Evolutionary conservation across 2,888 invertebrate species (phyloP), one percentile per base, ranked within the genome.

Genomic region (Sisyra nigra): DNA sequence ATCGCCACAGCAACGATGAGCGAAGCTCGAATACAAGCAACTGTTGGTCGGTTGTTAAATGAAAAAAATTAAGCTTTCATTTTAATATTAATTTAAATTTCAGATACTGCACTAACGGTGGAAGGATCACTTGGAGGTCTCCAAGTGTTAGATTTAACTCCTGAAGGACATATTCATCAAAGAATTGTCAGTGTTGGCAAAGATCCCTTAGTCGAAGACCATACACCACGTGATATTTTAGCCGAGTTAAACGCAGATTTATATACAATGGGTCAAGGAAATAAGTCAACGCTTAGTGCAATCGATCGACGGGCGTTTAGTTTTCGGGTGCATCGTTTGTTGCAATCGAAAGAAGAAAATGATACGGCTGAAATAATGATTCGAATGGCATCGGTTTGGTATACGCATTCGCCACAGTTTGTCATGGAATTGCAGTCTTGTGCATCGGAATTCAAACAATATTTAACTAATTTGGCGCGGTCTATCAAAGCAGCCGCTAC

Each of bases 1-100:
- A 86, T 94, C 47, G 92, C 92, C 45, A 94, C 93, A 0, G 88
- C 92, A 13, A 93, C 92, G 10, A 76, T 94, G 74, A 80, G 81
- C 47, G 87, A 87, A 58, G 92, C 93, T 1, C 78, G 80, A 60
- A 85, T 94, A 51, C 83, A 88, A 61, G 88, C 89, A 10, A 80
- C 80, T 3, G 62, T 88, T 38, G 80, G 85, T 65, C 57, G 68
- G 55, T 57, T 50, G 8, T 19, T n/a, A n/a, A n/a, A n/a, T n/a
- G n/a, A n/a, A n/a, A n/a, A n/a, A 8, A 8, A 30, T 9, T 30
- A 9, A 10, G 8, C 10, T 9, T 9, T 10, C 8, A 30, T 30
- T 30, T 8, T 30, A 30, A 30, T 24, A 24, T 24, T 5, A 24
- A 24, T 24, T 24, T 24, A 19, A 29, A 34, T 45, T 45, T n/a